Conservation (phyloP, 2,113 vertebrate species). For the Menura novaehollandiae region DNA sequence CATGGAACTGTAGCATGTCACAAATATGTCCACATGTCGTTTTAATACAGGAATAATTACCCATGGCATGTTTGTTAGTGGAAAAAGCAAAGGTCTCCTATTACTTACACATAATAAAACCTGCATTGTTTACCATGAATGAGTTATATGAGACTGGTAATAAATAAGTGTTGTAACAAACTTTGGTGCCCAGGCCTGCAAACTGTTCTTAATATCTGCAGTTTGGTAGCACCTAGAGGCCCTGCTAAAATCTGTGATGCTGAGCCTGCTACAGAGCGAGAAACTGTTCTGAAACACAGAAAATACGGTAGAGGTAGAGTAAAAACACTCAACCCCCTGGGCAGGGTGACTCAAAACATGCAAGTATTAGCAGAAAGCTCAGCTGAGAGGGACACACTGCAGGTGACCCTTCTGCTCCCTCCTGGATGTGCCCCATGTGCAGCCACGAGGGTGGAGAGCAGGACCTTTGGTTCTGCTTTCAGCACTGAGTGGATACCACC, state of each 20-base stretch:
- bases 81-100: constrained; percentile 52
- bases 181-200: constrained; percentile 13
- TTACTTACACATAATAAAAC: constrained; percentile 46
- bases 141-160: constrained; percentile 46
- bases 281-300: neutral
- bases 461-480: neutral
- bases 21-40: constrained; percentile 60
- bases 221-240: constrained; percentile 44
- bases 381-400: neutral
- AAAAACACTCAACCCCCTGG: neutral
- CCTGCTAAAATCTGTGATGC: neutral
- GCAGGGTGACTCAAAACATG: neutral
- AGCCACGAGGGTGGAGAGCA: neutral
- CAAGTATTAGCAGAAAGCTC: neutral
- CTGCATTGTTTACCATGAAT: constrained; percentile 22
- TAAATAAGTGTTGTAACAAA: constrained; percentile 58
- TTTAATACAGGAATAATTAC: constrained; percentile 58
- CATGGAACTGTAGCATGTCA: constrained; percentile 42
- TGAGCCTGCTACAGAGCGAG: neutral
- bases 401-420: neutral
- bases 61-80: constrained; percentile 60
- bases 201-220: constrained; percentile 18
- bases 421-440: neutral
- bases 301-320: neutral
- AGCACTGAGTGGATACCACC: neutral